A percentile compares a stretch with the other conserved stretches of the same genome.
Evolutionary conservation across 23 tunicate genomes (phyloP).

Genomic region (Ascidia mentula): DNA sequence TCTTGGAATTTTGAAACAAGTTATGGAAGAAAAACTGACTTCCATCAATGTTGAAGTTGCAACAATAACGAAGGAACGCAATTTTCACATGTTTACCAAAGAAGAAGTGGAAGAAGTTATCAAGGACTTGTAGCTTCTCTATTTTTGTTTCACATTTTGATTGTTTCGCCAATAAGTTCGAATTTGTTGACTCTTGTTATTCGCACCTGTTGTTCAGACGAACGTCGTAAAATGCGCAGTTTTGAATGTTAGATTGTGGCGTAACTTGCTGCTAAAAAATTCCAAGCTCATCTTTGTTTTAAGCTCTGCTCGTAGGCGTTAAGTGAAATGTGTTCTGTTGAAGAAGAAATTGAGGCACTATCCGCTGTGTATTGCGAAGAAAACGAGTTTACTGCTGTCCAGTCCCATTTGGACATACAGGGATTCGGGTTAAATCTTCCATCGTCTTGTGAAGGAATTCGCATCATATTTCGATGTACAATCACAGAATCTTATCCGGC

Average conservation of each 20-base stretch:
- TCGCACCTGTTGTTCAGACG: not conserved
- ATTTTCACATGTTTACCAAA: constrained; percentile 76
- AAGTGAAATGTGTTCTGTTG: constrained; percentile 8
- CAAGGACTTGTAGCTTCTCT: constrained; percentile 40
- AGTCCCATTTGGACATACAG: not conserved
- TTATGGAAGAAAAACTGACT: constrained; percentile 98
- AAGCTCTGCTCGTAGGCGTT: not conserved
- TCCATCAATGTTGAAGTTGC: constrained; percentile 96
- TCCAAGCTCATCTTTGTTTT: not conserved
- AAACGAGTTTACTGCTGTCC: constrained; percentile 21
- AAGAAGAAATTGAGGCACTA: constrained; percentile 29
- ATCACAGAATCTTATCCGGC: constrained; percentile 33
- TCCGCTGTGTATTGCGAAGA: constrained; percentile 40
- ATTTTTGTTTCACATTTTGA: not conserved
- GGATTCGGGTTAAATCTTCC: not conserved
- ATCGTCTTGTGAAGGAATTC: not conserved
- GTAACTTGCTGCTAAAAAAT: not conserved
- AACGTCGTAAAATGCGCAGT: not conserved
- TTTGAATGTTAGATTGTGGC: not conserved
- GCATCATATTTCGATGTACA: constrained; percentile 11
- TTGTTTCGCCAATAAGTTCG: not conserved
- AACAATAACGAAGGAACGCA: constrained; percentile 59
- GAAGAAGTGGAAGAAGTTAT: constrained; percentile 77
- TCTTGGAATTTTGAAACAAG: constrained; percentile 92
- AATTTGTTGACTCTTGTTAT: not conserved